A percentile compares a stretch with the other conserved stretches of the same genome.
Evolutionary conservation across 2,888 invertebrate species (phyloP).

Genomic region (Drosophila mayaguana): DNA sequence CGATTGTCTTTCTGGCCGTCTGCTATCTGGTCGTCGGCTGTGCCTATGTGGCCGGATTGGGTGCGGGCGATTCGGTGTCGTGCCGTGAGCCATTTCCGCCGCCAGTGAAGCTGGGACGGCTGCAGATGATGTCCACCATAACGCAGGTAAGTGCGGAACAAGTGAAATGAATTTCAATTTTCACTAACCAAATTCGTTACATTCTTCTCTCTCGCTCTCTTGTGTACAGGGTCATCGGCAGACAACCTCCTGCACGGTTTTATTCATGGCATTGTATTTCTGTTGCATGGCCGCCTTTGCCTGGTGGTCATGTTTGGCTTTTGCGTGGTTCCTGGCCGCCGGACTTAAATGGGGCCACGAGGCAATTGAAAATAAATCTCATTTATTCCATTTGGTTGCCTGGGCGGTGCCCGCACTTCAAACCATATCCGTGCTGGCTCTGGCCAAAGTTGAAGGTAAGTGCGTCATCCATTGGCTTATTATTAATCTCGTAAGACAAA

Average conservation of each 20-base stretch:
- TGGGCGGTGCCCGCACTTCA: slow-evolving; percentile 98
- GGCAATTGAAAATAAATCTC: slow-evolving; percentile 98
- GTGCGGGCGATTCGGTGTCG: slow-evolving; percentile 92
- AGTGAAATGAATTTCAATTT: slow-evolving; percentile 46
- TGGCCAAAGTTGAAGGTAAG: slow-evolving; percentile 97
- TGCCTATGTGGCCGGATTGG: slow-evolving; percentile 95
- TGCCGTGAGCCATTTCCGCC: slow-evolving; percentile 93
- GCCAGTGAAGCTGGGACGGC: slow-evolving; percentile 89
- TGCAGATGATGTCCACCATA: slow-evolving; percentile 92
- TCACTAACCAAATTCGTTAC: slow-evolving; percentile 47
- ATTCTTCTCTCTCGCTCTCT: slow-evolving; percentile 11
- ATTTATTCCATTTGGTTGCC: slow-evolving; percentile 98
- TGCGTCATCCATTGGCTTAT: slow-evolving; percentile 25
- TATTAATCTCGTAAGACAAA: slow-evolving; percentile 22
- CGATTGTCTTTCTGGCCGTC: slow-evolving; percentile 97
- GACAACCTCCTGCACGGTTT: slow-evolving; percentile 91
- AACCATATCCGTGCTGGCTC: slow-evolving; percentile 96
- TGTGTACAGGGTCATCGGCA: slow-evolving; percentile 84
- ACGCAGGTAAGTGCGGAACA: slow-evolving; percentile 89
- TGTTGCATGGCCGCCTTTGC: slow-evolving; percentile 98
- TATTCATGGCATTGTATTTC: slow-evolving; percentile 98
- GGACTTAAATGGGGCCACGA: slow-evolving; percentile 99
- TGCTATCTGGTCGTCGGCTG: slow-evolving; percentile 98
- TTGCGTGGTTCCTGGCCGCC: slow-evolving; percentile 98
- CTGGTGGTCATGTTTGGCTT: slow-evolving; percentile 98